A percentile compares a stretch with the other conserved stretches of the same genome.
These are phyloP conservation scores for Bacillus rossius DNA, from an alignment of 1,140 invertebrate species.

Conservation along the genomic window DNA sequence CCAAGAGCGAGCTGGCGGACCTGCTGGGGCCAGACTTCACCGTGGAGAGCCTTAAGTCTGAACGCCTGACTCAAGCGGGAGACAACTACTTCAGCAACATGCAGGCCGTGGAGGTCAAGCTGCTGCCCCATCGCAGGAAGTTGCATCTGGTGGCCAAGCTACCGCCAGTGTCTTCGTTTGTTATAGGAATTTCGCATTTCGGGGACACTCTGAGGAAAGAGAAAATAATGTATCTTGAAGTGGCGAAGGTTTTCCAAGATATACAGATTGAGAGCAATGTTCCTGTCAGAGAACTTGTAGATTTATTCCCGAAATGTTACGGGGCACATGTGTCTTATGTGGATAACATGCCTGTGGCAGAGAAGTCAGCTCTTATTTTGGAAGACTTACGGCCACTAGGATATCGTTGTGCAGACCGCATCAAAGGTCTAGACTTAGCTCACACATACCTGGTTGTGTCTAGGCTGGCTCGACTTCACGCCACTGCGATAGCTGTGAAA, in stretches of 20 bases:
- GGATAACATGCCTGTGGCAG: neutral
- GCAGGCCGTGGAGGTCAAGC: neutral
- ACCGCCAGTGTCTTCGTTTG: neutral
- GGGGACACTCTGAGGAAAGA: slow-evolving; percentile 4
- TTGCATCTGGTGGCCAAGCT: neutral
- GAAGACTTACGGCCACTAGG: neutral
- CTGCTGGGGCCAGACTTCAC: too few relatives aligned
- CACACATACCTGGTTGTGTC: slow-evolving; percentile 1
- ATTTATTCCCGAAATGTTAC: slow-evolving; percentile 8
- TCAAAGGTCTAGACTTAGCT: neutral
- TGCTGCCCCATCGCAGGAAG: neutral
- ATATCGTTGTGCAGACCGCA: slow-evolving; percentile 1
- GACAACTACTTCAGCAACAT: slow-evolving; percentile 12
- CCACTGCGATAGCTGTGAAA: neutral
- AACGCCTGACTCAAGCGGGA: slow-evolving; percentile 1
- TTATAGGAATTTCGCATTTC: neutral
- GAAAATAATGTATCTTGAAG: slow-evolving; percentile 1
- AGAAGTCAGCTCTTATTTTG: slow-evolving; percentile 4
- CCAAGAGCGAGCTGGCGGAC: too few relatives aligned
- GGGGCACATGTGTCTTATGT: neutral
- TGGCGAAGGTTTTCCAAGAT: neutral
- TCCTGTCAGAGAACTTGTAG: neutral
- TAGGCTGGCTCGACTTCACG: slow-evolving; percentile 3
- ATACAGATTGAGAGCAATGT: slow-evolving; percentile 4
- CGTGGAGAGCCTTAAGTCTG: neutral